These are phyloP conservation scores for Camponotus pennsylvanicus DNA, from an alignment of 1,140 invertebrate species.

Conservation along the genomic window DNA sequence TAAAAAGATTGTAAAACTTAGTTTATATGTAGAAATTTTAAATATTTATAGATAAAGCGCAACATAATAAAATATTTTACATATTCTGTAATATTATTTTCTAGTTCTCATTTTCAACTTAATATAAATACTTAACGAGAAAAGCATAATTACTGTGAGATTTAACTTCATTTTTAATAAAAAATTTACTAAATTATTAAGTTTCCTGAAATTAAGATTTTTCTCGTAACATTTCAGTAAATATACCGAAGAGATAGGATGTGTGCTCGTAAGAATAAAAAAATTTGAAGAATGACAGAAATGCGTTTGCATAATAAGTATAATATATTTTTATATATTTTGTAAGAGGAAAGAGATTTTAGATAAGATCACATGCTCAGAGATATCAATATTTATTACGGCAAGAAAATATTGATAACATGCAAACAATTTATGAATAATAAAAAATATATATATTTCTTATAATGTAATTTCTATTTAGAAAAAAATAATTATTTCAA, in stretches of 20 bases:
- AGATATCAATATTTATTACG: background rate
- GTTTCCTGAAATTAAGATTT: background rate
- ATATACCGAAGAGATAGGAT: background rate
- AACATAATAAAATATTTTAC: background rate
- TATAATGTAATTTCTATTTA: background rate
- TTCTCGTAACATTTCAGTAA: conserved; percentile 5
- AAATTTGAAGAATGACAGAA: too few relatives aligned
- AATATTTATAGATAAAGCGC: background rate
- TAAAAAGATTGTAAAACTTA: background rate
- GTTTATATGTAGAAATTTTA: background rate
- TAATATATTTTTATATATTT: too few relatives aligned
- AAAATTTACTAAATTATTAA: conserved; percentile 10
- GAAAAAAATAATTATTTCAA: background rate
- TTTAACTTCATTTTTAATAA: conserved; percentile 4
- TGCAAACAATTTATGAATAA: conserved; percentile 16
- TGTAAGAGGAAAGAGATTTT: too few relatives aligned
- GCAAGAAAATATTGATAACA: background rate
- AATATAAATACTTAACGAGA: background rate
- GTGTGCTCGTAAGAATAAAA: background rate
- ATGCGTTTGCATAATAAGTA: too few relatives aligned
- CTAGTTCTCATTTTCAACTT: background rate
- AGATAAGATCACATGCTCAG: too few relatives aligned
- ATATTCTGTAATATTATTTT: conserved; percentile 13
- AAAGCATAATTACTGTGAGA: background rate
- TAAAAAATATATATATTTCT: background rate